These are phyloP conservation scores for Threskiornis aethiopicus DNA, from an alignment of 2,797 vertebrate species.

Conservation along the genomic window DNA sequence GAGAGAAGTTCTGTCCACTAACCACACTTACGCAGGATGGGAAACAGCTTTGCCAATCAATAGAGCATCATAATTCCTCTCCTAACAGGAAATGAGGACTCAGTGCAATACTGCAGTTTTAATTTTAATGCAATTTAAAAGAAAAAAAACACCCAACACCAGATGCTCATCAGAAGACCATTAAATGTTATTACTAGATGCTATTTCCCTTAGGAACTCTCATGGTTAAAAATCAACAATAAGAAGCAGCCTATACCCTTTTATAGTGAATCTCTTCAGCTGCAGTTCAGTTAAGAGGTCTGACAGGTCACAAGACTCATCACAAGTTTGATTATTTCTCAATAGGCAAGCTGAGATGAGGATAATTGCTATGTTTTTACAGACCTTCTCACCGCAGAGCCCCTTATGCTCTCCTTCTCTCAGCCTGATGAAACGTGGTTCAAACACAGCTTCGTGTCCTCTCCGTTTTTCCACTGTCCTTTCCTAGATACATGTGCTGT, in stretches of 20 bases:
- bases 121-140: slow-evolving; percentile 56
- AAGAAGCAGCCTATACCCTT: neutral
- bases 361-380: neutral
- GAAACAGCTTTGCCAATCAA: slow-evolving; percentile 61
- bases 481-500: neutral
- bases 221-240: slow-evolving; percentile 42
- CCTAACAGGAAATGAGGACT: slow-evolving; percentile 59
- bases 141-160: neutral
- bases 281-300: slow-evolving; percentile 17
- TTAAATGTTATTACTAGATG: slow-evolving; percentile 46
- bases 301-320: slow-evolving; percentile 19
- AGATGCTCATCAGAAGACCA: slow-evolving; percentile 53
- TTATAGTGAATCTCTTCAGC: neutral
- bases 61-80: slow-evolving; percentile 40
- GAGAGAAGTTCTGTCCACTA: slow-evolving; percentile 8
- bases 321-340: slow-evolving; percentile 28
- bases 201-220: slow-evolving; percentile 41
- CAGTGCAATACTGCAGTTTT: slow-evolving; percentile 39
- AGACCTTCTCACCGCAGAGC: neutral
- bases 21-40: slow-evolving; percentile 15
- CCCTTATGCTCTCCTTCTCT: neutral
- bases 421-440: neutral
- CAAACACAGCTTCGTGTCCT: neutral
- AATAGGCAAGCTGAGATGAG: slow-evolving; percentile 3
- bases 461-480: neutral